Percentiles rank a stretch among this genome's conserved stretches.
Evolutionary conservation across 2,888 invertebrate genomes (phyloP).

Genomic region (Catocala nupta): DNA sequence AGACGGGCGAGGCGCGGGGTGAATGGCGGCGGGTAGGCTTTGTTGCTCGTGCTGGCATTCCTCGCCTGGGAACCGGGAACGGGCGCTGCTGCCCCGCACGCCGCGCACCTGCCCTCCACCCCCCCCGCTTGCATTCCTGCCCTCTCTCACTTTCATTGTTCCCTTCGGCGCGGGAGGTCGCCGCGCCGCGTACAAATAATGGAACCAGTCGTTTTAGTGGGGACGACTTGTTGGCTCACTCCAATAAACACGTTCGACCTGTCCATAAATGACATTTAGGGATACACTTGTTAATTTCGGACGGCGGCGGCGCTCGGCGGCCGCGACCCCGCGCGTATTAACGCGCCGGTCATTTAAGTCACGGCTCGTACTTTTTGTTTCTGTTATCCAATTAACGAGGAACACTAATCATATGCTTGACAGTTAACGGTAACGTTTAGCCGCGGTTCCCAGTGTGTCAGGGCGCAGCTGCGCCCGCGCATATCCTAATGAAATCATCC

Average conservation of each 20-base stretch:
- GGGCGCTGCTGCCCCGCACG: conserved; percentile 60
- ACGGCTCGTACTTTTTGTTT: conserved; percentile 42
- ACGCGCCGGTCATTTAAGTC: conserved; percentile 33
- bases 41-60: conserved; percentile 86
- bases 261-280: conserved; percentile 78
- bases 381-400: conserved; percentile 46
- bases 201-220: conserved; percentile 77
- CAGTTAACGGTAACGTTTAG: conserved; percentile 65
- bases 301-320: conserved; percentile 19
- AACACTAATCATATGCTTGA: conserved; percentile 64
- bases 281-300: conserved; percentile 69
- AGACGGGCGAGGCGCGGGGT: conserved; percentile 67
- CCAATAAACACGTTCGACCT: conserved; percentile 78
- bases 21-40: conserved; percentile 85
- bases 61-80: conserved; percentile 86
- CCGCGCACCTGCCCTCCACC: conserved; percentile 61
- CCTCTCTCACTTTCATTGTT: conserved; percentile 87
- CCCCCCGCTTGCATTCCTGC: conserved; percentile 80
- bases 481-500: conserved; percentile 81
- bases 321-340: conserved; percentile 25
- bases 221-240: conserved; percentile 72
- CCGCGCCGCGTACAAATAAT: conserved; percentile 76
- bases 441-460: conserved; percentile 23
- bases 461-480: conserved; percentile 69
- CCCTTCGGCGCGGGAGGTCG: conserved; percentile 85